Base-by-base conservation (phyloP, 2,888 invertebrate genomes). In the Formica aserva region DNA sequence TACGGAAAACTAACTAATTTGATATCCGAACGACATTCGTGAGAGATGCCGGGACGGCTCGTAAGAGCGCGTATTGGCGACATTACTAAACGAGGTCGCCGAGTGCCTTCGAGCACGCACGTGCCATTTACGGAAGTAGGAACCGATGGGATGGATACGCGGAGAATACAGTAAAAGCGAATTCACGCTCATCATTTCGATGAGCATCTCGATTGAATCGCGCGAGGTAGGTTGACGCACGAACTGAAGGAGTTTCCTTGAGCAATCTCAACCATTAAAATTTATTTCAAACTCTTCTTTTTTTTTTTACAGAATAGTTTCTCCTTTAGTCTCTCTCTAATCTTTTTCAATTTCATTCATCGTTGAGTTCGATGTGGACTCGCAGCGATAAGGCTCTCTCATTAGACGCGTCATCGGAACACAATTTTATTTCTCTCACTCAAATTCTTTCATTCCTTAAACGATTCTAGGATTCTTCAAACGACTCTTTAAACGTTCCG, bases 81-180 rank as follows among this genome's bases (percentile, higher is more conserved):
- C 72, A 62, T 71, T 80, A 80, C 78, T 35, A 22, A 80, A 72
- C 60, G 72, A 80, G 78, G 60, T 72, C 78, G 72, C 71, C 72
- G 41, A 80, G 72, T 80, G 78, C 72, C 71, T 71, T 80, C 57
- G 78, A 80, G 78, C 78, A 80, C 78, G 78, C 78, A 80, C 72
- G 78, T 80, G 72, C 78, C 72, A 80, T 80, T 78, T 80, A 29
- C 78, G 72, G 45, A 71, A 72, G 45, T 80, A 80, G 45, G 60
- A 26, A 26, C 45, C 60, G 60, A 41, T 41, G 77, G 69, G 35
- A 22, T 22, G 66, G 6, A 80, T 48, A 71, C 35, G 38, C 77
- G 77, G n/a, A 55, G 78, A 71, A 78, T 71, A 60, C 32, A 15
- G 69, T 78, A 69, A 78, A 78, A 41, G 77, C 57, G 69, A 57